Percentiles rank a stretch among this genome's conserved stretches.
phyloP scores from a whole-genome alignment of 2,797 vertebrate species.

The Lacerta agilis region DNA sequence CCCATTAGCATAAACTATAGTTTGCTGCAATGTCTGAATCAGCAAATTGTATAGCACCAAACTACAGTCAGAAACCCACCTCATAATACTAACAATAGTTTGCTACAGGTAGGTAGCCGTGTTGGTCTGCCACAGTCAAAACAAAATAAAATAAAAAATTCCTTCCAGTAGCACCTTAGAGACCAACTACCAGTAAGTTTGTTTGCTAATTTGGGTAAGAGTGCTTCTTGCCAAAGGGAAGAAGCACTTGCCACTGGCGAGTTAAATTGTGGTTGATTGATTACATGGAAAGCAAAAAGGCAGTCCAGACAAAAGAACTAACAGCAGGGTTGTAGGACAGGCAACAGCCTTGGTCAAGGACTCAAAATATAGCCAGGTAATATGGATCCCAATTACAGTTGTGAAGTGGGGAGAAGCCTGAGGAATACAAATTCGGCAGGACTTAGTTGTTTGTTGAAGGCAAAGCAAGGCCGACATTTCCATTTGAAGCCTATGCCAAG shows the following conservation, averaged over 20 bases:
- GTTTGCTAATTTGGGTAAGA: too few relatives aligned
- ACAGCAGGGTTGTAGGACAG: not conserved
- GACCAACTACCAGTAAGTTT: too few relatives aligned
- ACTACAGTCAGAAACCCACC: too few relatives aligned
- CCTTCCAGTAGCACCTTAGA: too few relatives aligned
- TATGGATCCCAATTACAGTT: not conserved
- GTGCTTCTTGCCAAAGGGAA: not conserved
- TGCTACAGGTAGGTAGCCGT: too few relatives aligned
- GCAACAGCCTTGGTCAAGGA: not conserved
- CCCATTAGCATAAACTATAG: not conserved
- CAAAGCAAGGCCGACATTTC: not conserved
- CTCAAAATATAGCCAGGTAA: not conserved
- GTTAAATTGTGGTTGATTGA: not conserved
- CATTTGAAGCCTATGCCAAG: constrained; percentile 12
- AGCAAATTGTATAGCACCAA: too few relatives aligned
- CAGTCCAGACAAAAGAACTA: not conserved
- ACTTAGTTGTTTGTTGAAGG: not conserved
- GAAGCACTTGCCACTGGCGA: not conserved
- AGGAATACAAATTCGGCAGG: not conserved
- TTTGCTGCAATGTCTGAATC: not conserved
- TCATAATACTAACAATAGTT: too few relatives aligned
- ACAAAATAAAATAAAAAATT: too few relatives aligned
- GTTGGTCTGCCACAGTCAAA: too few relatives aligned
- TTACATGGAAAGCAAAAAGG: not conserved
- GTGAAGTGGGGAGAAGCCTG: not conserved